These are phyloP conservation scores for Capromys pilorides DNA, from an alignment of 2,797 vertebrate species.

Conservation along the genomic window DNA sequence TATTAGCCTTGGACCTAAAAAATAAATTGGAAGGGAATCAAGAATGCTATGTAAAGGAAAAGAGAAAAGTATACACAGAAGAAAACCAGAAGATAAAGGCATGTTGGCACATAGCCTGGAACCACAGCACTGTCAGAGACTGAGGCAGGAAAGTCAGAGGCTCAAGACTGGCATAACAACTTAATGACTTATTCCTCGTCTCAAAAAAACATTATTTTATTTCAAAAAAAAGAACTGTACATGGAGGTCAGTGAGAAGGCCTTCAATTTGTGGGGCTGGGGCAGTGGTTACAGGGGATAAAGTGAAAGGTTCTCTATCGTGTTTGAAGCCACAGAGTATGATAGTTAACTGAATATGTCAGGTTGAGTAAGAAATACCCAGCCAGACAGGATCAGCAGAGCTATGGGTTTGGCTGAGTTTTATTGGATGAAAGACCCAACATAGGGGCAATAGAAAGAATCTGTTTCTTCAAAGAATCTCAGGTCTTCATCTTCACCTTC, in stretches of 20 bases:
- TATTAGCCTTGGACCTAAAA: constrained; percentile 7
- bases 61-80: background rate
- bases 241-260: background rate
- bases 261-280: background rate
- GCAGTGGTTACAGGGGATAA: background rate
- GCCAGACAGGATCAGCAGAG: background rate
- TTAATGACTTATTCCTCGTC: background rate
- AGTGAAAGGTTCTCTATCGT: background rate
- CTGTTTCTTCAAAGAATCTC: background rate
- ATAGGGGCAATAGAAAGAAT: background rate
- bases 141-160: background rate
- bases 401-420: background rate
- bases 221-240: background rate
- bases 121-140: background rate
- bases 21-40: background rate
- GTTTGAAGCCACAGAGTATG: background rate
- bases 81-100: background rate
- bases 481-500: background rate
- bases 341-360: background rate
- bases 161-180: background rate
- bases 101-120: background rate
- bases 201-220: background rate
- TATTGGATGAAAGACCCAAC: background rate
- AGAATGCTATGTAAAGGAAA: background rate
- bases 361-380: background rate